phyloP scores from a whole-genome alignment of 2,113 vertebrate genomes.

The Channa argus region DNA sequence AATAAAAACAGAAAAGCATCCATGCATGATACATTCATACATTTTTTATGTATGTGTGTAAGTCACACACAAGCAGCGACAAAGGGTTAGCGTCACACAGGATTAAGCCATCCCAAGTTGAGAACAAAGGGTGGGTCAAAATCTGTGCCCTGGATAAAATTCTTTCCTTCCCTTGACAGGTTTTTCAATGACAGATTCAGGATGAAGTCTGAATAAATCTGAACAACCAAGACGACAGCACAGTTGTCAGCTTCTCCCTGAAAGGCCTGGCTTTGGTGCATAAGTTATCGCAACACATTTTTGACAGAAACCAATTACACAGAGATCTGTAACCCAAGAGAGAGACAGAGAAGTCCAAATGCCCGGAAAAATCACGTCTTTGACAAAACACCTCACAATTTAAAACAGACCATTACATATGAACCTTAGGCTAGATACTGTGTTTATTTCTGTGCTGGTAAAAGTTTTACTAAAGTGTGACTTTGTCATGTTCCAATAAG shows the following conservation, averaged over 20 bases:
- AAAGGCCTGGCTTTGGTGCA: conserved; percentile 6
- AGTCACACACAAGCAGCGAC: conserved; percentile 42
- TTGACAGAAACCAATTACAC: conserved; percentile 31
- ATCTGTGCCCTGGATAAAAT: conserved; percentile 16
- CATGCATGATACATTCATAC: conserved; percentile 49
- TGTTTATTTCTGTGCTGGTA: background rate
- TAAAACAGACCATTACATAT: conserved; percentile 45
- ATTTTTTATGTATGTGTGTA: conserved; percentile 49
- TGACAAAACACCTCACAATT: conserved; percentile 41
- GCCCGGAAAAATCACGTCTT: conserved; percentile 19
- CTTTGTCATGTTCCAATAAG: conserved; percentile 64
- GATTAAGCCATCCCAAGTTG: conserved; percentile 14
- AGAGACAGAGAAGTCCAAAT: conserved; percentile 47
- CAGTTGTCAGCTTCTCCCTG: conserved; percentile 7
- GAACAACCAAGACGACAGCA: conserved; percentile 5
- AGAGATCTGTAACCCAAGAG: conserved; percentile 80
- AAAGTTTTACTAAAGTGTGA: background rate
- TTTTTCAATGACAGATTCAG: background rate
- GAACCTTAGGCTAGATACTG: background rate
- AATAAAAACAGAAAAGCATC: conserved; percentile 14
- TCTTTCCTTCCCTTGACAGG: conserved; percentile 11
- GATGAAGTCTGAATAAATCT: conserved; percentile 30
- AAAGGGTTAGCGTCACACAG: conserved; percentile 49
- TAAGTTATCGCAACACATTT: background rate
- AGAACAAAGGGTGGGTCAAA: conserved; percentile 6